Base-by-base conservation (phyloP, 1,140 invertebrate species). In the Leptinotarsa texana region DNA sequence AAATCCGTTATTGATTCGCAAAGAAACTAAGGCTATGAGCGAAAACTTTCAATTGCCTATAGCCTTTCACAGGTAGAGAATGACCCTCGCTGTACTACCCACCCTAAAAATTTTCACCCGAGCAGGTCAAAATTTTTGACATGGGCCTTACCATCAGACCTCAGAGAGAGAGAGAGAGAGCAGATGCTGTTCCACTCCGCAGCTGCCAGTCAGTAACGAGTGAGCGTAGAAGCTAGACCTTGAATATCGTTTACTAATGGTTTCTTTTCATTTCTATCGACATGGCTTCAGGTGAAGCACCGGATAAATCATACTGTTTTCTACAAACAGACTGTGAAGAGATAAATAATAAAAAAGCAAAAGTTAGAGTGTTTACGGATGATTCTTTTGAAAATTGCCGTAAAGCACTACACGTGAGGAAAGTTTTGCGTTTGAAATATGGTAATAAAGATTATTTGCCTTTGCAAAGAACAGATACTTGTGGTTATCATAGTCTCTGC, bases 241-340 rank as follows among this genome's bases (percentile, higher is more conserved):
- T 18, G 4, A 61, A 61, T 61, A 61, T 61, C 57, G 57, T 61
- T 61, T 61, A 61, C 57, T 61, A 61, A 61, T 61, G 57, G 18
- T 61, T 61, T 61, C 6, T 18, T 18, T 61, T 27, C 24, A 27
- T 27, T 27, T 27, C 24, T 27, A 27, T 27, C 27, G 27, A 27
- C 27, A 27, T 27, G 27, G 1, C 27, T 27, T 27, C 27, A 27
- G 5, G 27, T 27, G 27, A 27, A 27, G 27, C 27, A 27, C 27
- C 5, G 27, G 27, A 27, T 27, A 27, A 27, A 27, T 27, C 27
- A 27, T 27, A 27, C 27, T 5, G 27, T 27, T 27, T 27, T 27
- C 27, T 27, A 27, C 27, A 27, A 27, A 27, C 27, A 27, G 5
- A 27, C 27, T 27, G 27, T 27, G 27, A 6, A 27, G 27, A 27